Base-by-base conservation (phyloP, 2,113 vertebrate genomes). In the Elaphurus davidianus region DNA sequence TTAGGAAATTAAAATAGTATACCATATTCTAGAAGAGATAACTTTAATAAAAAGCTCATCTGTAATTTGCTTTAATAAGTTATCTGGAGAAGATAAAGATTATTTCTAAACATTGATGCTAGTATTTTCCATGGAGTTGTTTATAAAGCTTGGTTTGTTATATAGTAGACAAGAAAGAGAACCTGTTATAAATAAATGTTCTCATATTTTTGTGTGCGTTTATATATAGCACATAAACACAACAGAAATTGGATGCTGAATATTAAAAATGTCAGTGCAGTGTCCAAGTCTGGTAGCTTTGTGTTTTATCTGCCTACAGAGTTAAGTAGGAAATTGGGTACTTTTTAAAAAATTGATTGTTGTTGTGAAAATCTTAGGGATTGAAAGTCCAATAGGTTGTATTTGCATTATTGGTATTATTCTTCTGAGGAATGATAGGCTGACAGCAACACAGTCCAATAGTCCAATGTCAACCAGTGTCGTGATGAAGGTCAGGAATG, bases 21-120 rank as follows among this genome's bases (percentile, higher is more conserved):
- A 23, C n/a, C 9, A 36, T 47, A 54, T 90, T 90, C 71, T 81
- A 30, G 23, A 90, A 89, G 12, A 47, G 8, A 91, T 81, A 9
- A 10, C 25, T 94, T 30, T 36, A 82, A 88, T 50, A 55, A 90
- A 88, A 87, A 55, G 17, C 3, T 78, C 5, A 89, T 30, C 84
- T 95, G 16, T 60, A 74, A 87, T 91, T 90, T 95, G 43, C 83
- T 67, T 97, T 97, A 88, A 89, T 43, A 97, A 94, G 89, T 97
- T 79, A 95, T 88, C 16, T 74, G 50, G 40, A 95, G 60, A 97
- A 81, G 13, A 45, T 67, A 95, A 95, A 90, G 25, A 6, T 87
- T 59, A 92, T 81, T 84, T 90, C 45, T 92, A 96, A 97, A 90
- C 64, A 55, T 12, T 19, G 14, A 19, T 82, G 10, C 14, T 67